Evolutionary conservation across 2,113 vertebrate species (phyloP), one percentile per base, ranked within the genome.

Genomic region (Rostratula benghalensis): DNA sequence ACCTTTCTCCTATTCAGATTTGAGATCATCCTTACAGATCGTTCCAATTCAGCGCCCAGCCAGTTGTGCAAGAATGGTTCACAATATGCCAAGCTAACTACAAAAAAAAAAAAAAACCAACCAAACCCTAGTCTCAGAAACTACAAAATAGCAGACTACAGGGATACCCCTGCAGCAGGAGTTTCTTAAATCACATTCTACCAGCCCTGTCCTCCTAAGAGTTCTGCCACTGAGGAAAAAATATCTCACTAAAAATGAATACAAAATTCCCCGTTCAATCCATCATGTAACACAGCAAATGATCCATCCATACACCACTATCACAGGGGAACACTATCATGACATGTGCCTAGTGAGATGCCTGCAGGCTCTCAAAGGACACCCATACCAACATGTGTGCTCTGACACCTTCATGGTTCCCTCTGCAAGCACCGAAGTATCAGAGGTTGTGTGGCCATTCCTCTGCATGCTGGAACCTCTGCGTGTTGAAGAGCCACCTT

Each of bases 251-350:
- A 53, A 83, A 79, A 92, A 73, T 37, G 0, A 56, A 56, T 45
- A 50, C 13, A 30, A 46, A 67, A 41, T 51, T 70, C 8, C 41
- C 28, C 0, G 1, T 53, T 61, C 41, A 61, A 1, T 60, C 27
- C n/a, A 30, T 33, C 8, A 31, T 45, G 83, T 51, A 65, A 63
- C 33, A 53, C 18, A 43, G 41, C 3, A 6, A 86, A 83, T 14
- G 17, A 46, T 60, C 37, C 31, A 15, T 5, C 46, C 0, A 0
- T 28, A 63, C 1, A 0, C 39, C 33, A 75, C 20, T 56, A 39
- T 15, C 20, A 35, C 9, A 33, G 45, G 16, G 31, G 25, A 70
- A 61, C 18, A 13, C 50, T 57, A 35, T 10, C 5, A 39, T n/a
- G 33, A 50, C 25, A 45, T 50, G 37, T 18, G 51, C n/a, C 33